A percentile compares a stretch with the other conserved stretches of the same genome.
phyloP scores from a whole-genome alignment of 2,113 vertebrate species.

The Lophochroa leadbeateri region DNA sequence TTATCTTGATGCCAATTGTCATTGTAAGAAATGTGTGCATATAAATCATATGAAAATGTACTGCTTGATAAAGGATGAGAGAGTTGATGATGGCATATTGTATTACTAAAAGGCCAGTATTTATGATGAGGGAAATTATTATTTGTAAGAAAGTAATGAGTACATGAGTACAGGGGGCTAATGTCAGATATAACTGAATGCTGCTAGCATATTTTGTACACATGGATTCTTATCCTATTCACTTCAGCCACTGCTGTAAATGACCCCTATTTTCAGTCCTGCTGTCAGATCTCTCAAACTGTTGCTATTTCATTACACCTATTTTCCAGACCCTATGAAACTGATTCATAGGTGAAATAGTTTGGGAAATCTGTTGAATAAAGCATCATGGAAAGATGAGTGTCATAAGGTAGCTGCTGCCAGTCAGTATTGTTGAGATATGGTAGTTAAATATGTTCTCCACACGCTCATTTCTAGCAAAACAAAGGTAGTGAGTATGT shows the following conservation, averaged over 20 bases:
- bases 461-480: neutral
- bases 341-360: neutral
- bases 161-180: neutral
- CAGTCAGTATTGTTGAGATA: neutral
- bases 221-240: neutral
- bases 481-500: neutral
- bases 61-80: neutral
- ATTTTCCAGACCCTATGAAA: neutral
- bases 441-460: neutral
- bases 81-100: neutral
- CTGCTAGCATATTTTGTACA: neutral
- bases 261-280: neutral
- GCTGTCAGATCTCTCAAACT: neutral
- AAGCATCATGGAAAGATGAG: neutral
- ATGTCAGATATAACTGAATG: neutral
- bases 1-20: slow-evolving; percentile 8
- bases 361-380: neutral
- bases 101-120: neutral
- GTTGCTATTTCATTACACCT: neutral
- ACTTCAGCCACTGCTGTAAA: neutral
- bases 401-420: neutral
- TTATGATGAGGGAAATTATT: neutral
- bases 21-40: slow-evolving; percentile 1
- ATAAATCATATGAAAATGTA: neutral
- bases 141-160: neutral